These are phyloP conservation scores for Spea hammondii DNA, from an alignment of 2,797 vertebrate species.

Conservation along the genomic window DNA sequence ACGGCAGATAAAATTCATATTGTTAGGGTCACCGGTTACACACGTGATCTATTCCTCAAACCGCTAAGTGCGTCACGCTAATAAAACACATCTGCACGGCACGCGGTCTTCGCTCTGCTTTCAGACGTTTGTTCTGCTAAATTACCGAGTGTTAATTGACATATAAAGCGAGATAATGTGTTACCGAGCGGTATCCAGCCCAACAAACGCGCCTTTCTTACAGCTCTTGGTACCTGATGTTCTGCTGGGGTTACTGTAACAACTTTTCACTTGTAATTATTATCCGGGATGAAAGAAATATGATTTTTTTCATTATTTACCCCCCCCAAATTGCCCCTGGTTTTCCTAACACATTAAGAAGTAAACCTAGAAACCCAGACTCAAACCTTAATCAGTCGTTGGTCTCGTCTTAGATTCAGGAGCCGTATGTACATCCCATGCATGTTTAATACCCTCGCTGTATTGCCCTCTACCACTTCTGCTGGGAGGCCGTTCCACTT, in stretches of 20 bases:
- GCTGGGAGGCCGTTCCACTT: too few relatives aligned
- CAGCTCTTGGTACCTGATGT: not conserved
- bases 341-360: not conserved
- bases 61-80: not conserved
- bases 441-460: too few relatives aligned
- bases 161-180: constrained; percentile 7
- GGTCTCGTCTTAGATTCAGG: too few relatives aligned
- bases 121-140: constrained; percentile 28
- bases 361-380: too few relatives aligned
- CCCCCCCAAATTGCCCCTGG: not conserved
- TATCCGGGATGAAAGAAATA: not conserved
- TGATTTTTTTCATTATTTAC: not conserved
- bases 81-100: not conserved
- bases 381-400: too few relatives aligned
- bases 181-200: not conserved
- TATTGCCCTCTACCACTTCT: too few relatives aligned
- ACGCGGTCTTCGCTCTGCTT: not conserved
- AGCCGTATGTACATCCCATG: too few relatives aligned
- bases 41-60: not conserved
- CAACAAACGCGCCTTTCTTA: constrained; percentile 9
- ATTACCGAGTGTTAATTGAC: constrained; percentile 38
- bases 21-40: not conserved
- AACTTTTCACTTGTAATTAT: not conserved
- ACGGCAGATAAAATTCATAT: not conserved
- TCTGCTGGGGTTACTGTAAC: not conserved